Base-by-base conservation (phyloP, 2,888 invertebrate genomes). In the Patella ulyssiponensis region DNA sequence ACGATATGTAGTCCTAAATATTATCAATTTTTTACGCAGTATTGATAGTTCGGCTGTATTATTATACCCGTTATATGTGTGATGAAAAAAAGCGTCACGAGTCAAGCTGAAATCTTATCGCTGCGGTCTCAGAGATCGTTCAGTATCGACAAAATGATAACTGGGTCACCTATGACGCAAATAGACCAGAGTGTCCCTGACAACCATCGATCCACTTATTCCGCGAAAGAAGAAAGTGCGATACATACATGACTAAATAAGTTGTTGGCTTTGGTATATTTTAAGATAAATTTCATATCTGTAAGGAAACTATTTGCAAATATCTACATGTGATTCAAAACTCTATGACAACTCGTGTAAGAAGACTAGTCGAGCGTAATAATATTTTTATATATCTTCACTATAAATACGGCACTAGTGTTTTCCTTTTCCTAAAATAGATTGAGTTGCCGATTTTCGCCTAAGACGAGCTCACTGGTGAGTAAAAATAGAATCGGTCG, bases 401-500 rank as follows among this genome's bases (percentile, higher is more conserved):
- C 77, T 75, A 75, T 78, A 78, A 76, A 54, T 75, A 75, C 77
- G 54, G 71, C 76, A 74, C 64, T 51, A 51, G 79, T 81, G 83
- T 83, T 86, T 86, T 86, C 84, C 85, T 82, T 82, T 78, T 82
- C 84, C 83, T 80, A 86, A 86, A 86, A 86, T 86, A 86, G 86
- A 80, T 80, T 80, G 79, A 81, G 81, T 83, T 81, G 84, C 82
- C 83, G 84, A 84, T 81, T 83, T 83, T 82, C 80, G 80, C 78
- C 81, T 82, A 81, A 78, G 82, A 80, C 80, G 82, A 83, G 79
- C 79, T 81, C 82, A 83, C 81, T 85, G 84, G 86, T 79, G 81
- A 83, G 86, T 86, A 86, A 86, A 87, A 87, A 87, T 87, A 87
- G 87, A 83, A 86, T 81, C 84, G 76, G 79, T 82, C 80, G 80